Evolutionary conservation across 2,888 invertebrate genomes (phyloP).

Genomic region (Teleiodes luculella): DNA sequence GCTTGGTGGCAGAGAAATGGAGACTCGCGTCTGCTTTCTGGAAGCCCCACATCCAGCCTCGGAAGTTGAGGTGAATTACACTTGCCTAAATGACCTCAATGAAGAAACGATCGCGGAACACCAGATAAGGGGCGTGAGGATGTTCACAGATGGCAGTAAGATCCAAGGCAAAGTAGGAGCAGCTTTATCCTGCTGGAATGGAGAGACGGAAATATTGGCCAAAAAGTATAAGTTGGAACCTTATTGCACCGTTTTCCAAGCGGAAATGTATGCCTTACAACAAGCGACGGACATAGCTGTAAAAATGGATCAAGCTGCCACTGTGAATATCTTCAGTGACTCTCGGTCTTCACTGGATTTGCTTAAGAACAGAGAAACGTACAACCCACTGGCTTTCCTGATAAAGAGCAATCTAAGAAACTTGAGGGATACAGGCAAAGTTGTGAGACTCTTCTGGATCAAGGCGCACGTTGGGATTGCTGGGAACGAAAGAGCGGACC

Average conservation of each 20-base stretch:
- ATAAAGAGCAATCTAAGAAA: neutral
- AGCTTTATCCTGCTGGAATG: neutral
- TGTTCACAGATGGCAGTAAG: slow-evolving; percentile 4
- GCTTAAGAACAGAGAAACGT: neutral
- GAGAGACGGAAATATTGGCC: neutral
- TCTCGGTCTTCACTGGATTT: neutral
- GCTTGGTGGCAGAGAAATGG: neutral
- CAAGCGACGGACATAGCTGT: neutral
- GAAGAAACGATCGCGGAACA: neutral
- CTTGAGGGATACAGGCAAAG: neutral
- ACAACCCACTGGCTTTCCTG: neutral
- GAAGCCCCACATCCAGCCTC: neutral
- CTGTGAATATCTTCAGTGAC: slow-evolving; percentile 1
- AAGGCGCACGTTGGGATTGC: neutral
- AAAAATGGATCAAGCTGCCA: neutral
- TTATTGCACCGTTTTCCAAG: slow-evolving; percentile 12
- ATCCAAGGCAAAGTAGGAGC: neutral
- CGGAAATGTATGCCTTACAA: neutral
- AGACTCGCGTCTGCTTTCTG: too few species aligned
- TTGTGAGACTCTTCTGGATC: neutral
- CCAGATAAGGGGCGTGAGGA: neutral
- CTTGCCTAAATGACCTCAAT: neutral
- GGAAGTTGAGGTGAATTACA: neutral
- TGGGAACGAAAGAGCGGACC: slow-evolving; percentile 5
- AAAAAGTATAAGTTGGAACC: neutral